Conservation (phyloP, 30 jellyfish, hydroid and myxozoan genomes). For the Cassiopea xamachana region DNA sequence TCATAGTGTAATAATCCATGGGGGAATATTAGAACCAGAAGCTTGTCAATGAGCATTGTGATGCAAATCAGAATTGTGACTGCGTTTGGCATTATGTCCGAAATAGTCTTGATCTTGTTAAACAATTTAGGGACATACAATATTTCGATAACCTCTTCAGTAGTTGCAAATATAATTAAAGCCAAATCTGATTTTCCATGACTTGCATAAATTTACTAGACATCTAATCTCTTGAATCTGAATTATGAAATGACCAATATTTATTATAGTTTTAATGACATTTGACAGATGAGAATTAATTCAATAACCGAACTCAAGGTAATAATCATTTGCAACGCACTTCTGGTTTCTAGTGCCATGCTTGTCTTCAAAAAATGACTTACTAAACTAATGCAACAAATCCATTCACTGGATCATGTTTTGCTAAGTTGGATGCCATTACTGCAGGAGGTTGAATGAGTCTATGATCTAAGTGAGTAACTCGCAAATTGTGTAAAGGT, state of each 20-base stretch:
- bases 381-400: no score
- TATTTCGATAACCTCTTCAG: background rate
- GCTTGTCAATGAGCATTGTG: background rate
- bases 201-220: background rate
- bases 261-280: background rate
- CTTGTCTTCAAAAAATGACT: background rate
- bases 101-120: background rate
- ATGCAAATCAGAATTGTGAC: background rate
- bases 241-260: background rate
- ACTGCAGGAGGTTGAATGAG: no score
- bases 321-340: no score
- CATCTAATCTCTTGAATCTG: background rate
- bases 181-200: background rate
- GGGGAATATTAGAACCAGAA: background rate
- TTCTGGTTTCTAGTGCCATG: background rate
- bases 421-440: no score
- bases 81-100: background rate
- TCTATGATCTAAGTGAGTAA: no score
- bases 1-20: background rate
- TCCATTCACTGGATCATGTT: no score
- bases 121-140: background rate
- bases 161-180: background rate
- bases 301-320: background rate
- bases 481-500: no score
- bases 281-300: constrained; percentile 3